Evolutionary conservation across 2,113 vertebrate species (phyloP).

Genomic region (Arvicanthis niloticus): DNA sequence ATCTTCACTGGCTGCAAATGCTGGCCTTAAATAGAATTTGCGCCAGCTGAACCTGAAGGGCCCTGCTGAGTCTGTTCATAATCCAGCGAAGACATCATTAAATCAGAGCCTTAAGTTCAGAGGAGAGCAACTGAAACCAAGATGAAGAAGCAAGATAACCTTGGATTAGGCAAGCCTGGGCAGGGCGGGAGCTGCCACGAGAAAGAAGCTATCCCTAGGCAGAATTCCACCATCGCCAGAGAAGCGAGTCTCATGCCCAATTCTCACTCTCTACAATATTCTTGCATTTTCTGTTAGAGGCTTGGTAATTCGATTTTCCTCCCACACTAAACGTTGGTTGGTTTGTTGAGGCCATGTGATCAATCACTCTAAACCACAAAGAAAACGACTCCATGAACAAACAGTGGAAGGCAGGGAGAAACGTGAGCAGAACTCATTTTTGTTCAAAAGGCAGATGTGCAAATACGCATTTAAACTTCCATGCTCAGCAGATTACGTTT

Average conservation of each 20-base stretch:
- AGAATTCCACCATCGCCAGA: not conserved
- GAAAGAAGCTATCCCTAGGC: not conserved
- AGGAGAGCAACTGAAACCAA: not conserved
- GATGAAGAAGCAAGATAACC: not conserved
- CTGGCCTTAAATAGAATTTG: not conserved
- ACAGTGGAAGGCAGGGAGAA: constrained; percentile 4
- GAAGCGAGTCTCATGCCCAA: not conserved
- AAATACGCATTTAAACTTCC: constrained; percentile 45
- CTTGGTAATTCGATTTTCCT: constrained; percentile 66
- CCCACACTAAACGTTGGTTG: constrained; percentile 21
- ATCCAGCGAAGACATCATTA: not conserved
- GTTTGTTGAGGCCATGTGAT: not conserved
- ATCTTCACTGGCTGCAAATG: not conserved
- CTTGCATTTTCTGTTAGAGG: constrained; percentile 51
- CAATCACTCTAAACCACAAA: not conserved
- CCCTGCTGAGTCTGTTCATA: not conserved
- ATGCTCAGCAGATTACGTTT: constrained; percentile 16
- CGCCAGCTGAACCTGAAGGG: not conserved
- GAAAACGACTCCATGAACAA: not conserved
- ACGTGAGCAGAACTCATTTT: constrained; percentile 19
- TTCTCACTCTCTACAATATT: constrained; percentile 27
- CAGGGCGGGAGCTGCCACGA: not conserved
- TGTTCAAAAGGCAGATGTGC: constrained; percentile 36
- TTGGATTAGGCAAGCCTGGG: not conserved
- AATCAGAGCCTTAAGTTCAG: not conserved